Percentiles rank a stretch among this genome's conserved stretches.
phyloP scores from a whole-genome alignment of 2,113 vertebrate species.

The Polypterus bichir region DNA sequence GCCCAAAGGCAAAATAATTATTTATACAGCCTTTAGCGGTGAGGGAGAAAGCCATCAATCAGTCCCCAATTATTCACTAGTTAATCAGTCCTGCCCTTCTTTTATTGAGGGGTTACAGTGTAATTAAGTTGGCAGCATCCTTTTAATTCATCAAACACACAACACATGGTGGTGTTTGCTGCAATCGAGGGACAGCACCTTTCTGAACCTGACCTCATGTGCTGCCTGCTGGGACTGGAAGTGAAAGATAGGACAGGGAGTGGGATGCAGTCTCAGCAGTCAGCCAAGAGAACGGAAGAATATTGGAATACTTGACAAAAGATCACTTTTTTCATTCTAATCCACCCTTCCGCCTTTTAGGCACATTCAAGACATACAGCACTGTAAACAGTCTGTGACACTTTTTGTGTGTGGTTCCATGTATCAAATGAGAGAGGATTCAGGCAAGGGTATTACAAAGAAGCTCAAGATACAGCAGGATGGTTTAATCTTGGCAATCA shows the following conservation, averaged over 20 bases:
- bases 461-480: neutral
- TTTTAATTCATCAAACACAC: constrained; percentile 82
- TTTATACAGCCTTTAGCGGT: constrained; percentile 72
- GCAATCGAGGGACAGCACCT: constrained; percentile 54
- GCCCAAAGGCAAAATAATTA: constrained; percentile 80
- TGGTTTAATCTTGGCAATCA: constrained; percentile 15
- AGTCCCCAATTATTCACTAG: constrained; percentile 75
- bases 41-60: constrained; percentile 72
- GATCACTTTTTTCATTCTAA: too few species aligned
- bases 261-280: neutral
- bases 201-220: constrained; percentile 50
- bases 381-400: neutral
- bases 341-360: neutral
- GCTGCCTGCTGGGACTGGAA: constrained; percentile 32
- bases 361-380: neutral
- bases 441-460: neutral
- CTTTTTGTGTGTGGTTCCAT: neutral
- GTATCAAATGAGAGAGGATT: too few species aligned
- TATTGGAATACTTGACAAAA: neutral
- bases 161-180: constrained; percentile 63
- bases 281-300: neutral
- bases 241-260: constrained; percentile 33
- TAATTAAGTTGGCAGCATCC: constrained; percentile 82
- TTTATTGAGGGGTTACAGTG: constrained; percentile 83
- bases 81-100: constrained; percentile 77